Evolutionary conservation across 2,888 invertebrate genomes (phyloP).

Genomic region (Busseola fusca): DNA sequence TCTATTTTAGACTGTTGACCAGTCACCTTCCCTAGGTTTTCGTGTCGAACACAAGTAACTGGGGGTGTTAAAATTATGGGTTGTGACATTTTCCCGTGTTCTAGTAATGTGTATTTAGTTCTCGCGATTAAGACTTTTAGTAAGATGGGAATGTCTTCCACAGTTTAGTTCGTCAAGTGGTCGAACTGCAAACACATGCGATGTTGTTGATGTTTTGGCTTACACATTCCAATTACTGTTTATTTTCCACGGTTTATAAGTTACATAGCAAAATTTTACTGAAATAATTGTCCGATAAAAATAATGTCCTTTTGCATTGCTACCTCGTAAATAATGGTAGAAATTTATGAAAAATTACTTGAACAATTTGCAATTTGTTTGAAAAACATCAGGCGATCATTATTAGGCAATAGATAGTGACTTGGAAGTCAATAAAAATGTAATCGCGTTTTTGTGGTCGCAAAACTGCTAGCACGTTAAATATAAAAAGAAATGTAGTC

Average conservation of each 20-base stretch:
- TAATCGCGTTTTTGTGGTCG: not conserved
- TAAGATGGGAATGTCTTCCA: not conserved
- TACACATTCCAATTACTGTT: conserved; percentile 30
- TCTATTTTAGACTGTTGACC: conserved; percentile 29
- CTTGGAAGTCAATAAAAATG: not conserved
- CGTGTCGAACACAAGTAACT: conserved; percentile 22
- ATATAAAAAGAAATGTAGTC: not conserved
- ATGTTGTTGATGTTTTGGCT: conserved; percentile 38
- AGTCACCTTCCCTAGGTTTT: conserved; percentile 17
- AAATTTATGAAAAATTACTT: not conserved
- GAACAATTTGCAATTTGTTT: not conserved
- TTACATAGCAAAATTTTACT: not conserved
- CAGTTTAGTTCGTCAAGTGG: conserved; percentile 2
- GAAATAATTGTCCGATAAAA: not conserved
- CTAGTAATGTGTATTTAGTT: not conserved
- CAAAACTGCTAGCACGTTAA: conserved; percentile 5
- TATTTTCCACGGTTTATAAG: not conserved
- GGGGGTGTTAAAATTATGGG: not conserved
- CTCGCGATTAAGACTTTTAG: not conserved
- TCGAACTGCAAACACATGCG: conserved; percentile 18
- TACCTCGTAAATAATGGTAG: not conserved
- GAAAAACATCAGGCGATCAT: not conserved
- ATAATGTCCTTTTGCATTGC: not conserved
- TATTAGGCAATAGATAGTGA: not conserved
- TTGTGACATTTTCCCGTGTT: conserved; percentile 12